Conservation (phyloP, 2,113 vertebrate species). For the Zapornia atra region DNA sequence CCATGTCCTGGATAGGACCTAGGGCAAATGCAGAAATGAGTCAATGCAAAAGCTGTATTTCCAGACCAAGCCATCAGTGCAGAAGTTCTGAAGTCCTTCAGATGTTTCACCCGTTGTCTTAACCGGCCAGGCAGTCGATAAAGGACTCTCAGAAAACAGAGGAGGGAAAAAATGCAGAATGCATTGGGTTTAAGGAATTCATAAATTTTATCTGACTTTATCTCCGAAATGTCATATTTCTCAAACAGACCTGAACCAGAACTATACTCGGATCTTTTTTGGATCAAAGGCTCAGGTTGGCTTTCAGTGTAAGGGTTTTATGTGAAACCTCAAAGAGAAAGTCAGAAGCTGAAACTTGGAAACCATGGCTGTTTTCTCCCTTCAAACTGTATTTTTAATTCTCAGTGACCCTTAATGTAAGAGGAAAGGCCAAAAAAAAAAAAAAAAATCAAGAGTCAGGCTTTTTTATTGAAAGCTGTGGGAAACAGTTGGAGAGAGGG, state of each 20-base stretch:
- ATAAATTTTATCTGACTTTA: background rate
- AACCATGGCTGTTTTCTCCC: background rate
- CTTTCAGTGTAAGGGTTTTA: background rate
- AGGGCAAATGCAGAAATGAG: background rate
- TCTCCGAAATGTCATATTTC: background rate
- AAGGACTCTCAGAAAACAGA: background rate
- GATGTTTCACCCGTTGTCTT: background rate
- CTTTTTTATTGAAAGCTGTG: background rate
- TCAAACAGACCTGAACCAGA: background rate
- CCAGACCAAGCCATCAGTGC: background rate
- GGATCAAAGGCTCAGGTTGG: constrained; percentile 2
- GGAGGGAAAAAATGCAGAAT: background rate
- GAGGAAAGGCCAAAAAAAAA: background rate
- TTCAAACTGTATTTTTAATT: background rate
- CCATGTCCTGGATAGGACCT: background rate
- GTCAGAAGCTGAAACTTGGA: background rate
- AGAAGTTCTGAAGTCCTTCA: background rate
- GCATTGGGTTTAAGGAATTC: background rate
- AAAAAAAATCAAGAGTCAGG: background rate
- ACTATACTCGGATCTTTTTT: background rate
- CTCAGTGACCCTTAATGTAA: background rate
- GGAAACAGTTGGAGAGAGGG: background rate
- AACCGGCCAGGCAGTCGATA: background rate
- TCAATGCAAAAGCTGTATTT: background rate
- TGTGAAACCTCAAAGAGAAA: constrained; percentile 7